Percentiles rank a stretch among this genome's conserved stretches.
Evolutionary conservation across 2,888 invertebrate species (phyloP).

Genomic region (Synanthedon tipuliformis): DNA sequence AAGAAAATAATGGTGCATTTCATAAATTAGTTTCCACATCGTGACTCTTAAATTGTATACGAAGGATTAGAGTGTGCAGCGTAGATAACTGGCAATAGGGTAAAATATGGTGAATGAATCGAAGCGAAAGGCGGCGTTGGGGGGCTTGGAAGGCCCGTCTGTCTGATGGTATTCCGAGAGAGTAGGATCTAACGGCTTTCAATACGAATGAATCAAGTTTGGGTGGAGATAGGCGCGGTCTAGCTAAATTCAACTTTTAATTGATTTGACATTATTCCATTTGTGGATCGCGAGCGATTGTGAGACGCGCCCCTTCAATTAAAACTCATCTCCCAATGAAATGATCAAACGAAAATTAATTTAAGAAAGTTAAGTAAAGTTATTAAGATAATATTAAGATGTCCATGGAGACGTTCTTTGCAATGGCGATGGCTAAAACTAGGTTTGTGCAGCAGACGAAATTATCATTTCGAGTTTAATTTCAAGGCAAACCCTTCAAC

Average conservation of each 20-base stretch:
- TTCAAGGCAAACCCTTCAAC: background rate
- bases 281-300: conserved; percentile 49
- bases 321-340: conserved; percentile 56
- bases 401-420: conserved; percentile 27
- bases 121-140: conserved; percentile 6
- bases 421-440: conserved; percentile 19
- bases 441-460: background rate
- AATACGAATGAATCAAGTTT: conserved; percentile 59
- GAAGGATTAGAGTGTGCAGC: conserved; percentile 19
- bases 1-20: background rate
- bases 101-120: background rate
- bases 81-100: conserved; percentile 37
- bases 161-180: background rate
- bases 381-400: conserved; percentile 28
- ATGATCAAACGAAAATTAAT: conserved; percentile 65
- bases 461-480: background rate
- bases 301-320: conserved; percentile 55
- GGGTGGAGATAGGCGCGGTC: conserved; percentile 39
- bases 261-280: conserved; percentile 67
- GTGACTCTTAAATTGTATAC: background rate
- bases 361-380: conserved; percentile 57
- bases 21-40: background rate
- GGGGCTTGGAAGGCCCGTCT: conserved; percentile 6
- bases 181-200: conserved; percentile 11
- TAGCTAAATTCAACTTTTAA: conserved; percentile 61